Conservation (phyloP, 1,140 invertebrate species). For the Drosophila guanche region DNA sequence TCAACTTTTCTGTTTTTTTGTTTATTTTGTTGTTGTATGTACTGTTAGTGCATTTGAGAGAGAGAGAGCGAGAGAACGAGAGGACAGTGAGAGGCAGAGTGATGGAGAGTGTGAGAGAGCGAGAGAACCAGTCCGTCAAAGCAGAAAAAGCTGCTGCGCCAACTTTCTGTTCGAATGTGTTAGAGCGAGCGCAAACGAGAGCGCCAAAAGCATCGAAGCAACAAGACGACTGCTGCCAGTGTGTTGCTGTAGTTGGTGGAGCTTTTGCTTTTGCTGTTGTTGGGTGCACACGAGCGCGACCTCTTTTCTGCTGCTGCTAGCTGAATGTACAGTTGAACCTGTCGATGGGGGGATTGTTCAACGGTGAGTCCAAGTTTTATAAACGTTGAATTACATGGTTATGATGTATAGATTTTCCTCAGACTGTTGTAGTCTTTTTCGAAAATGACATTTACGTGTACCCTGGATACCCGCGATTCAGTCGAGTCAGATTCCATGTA, state of each 20-base stretch:
- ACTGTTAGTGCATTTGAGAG: conserved; percentile 36
- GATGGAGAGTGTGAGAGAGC: conserved; percentile 39
- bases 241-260: conserved; percentile 42
- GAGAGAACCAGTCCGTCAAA: conserved; percentile 42
- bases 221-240: conserved; percentile 44
- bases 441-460: too few relatives aligned
- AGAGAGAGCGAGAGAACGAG: conserved; percentile 38
- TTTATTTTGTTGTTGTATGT: conserved; percentile 20
- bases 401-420: too few relatives aligned
- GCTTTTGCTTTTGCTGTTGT: conserved; percentile 45
- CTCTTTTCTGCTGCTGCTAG: conserved; percentile 59
- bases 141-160: conserved; percentile 61
- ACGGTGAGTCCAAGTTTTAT: conserved; percentile 14
- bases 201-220: conserved; percentile 46
- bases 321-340: conserved; percentile 66
- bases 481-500: conserved; percentile 10
- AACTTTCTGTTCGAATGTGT: conserved; percentile 67
- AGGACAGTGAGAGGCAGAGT: conserved; percentile 16
- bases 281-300: conserved; percentile 79
- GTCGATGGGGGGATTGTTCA: conserved; percentile 36
- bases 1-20: conserved; percentile 52
- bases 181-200: conserved; percentile 78
- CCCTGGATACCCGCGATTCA: too few relatives aligned
- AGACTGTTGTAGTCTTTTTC: too few relatives aligned
- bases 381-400: too few relatives aligned